Base-by-base conservation (phyloP, 2,888 invertebrate genomes). In the Eupithecia inturbata region DNA sequence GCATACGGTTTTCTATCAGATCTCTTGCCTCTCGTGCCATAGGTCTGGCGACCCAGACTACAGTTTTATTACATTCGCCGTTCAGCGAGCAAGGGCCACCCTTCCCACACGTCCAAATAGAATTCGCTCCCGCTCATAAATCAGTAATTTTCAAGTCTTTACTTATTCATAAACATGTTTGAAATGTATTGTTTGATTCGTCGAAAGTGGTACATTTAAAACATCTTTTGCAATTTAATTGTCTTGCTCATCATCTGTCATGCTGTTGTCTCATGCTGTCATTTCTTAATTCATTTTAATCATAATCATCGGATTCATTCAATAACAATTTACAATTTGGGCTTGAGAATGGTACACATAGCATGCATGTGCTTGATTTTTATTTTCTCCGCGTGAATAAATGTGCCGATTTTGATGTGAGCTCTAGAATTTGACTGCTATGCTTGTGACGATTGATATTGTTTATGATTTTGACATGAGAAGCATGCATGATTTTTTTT, bases 401-500 rank as follows among this genome's bases (percentile, higher is more conserved):
- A n/a, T 14, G 26, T 28, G 0, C 28, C 9, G 1, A 31, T 62
- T 31, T 19, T 9, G 31, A 62, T 31, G 31, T 62, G 62, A 22
- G 12, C 12, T 26, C 19, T 19, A 62, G 6, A 31, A 62, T 0
- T 5, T 31, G 31, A 31, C 22, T n/a, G 49, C n/a, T 53, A 22
- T 62, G 57, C 26, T 26, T 57, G 5, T 57, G 26, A 14, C 26
- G 22, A 57, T 57, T 57, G 22, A 57, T 57, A 57, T 26, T 57
- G 22, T 26, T 57, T 57, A 22, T 57, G 57, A 62, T 28, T 67
- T 39, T 39, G 53, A 66, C 3, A 33, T 73, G 49, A 68, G 39
- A 64, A 45, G 64, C 19, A 57, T 28, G 33, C 49, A 41, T 64
- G 14, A 33, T 10, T 68, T 36, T 49, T n/a, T 33, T n/a, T 69